Conservation (phyloP, 2,797 vertebrate species). For the Arnoldichthys spilopterus region DNA sequence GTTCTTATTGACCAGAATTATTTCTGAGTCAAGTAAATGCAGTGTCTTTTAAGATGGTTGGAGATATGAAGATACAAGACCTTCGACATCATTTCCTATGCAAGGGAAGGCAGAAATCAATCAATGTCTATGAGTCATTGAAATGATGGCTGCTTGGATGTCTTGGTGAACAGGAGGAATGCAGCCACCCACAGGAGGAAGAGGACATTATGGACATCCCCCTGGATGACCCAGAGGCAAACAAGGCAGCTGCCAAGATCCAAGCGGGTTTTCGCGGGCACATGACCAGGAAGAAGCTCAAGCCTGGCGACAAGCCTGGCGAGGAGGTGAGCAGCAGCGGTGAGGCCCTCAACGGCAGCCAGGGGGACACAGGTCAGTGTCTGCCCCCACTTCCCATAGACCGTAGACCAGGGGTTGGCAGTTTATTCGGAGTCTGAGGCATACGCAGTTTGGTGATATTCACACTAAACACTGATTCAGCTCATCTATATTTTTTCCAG, state of each 20-base stretch:
- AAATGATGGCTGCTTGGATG: slow-evolving; percentile 3
- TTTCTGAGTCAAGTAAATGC: not conserved
- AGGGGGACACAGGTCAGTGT: slow-evolving; percentile 77
- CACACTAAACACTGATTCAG: not conserved
- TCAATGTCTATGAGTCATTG: not conserved
- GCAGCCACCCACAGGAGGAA: slow-evolving; percentile 88
- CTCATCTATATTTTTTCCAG: not conserved
- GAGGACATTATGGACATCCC: slow-evolving; percentile 98
- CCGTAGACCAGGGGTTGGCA: slow-evolving; percentile 30
- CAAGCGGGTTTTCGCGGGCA: slow-evolving; percentile 98
- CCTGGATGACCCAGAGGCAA: slow-evolving; percentile 94
- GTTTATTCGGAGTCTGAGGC: not conserved
- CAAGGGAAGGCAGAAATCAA: slow-evolving; percentile 18
- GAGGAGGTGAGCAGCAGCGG: slow-evolving; percentile 89
- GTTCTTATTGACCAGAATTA: not conserved
- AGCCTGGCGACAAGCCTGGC: slow-evolving; percentile 88
- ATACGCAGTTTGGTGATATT: not conserved
- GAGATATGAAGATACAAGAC: not conserved
- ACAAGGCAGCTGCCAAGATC: slow-evolving; percentile 96
- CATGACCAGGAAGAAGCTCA: slow-evolving; percentile 99
- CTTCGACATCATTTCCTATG: slow-evolving; percentile 1
- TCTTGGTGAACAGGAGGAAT: slow-evolving; percentile 82
- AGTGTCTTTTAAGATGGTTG: not conserved
- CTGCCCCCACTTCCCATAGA: slow-evolving; percentile 63
- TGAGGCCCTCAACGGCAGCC: slow-evolving; percentile 75